Evolutionary conservation across 2,113 vertebrate species (phyloP).

Genomic region (Ciconia maguari): DNA sequence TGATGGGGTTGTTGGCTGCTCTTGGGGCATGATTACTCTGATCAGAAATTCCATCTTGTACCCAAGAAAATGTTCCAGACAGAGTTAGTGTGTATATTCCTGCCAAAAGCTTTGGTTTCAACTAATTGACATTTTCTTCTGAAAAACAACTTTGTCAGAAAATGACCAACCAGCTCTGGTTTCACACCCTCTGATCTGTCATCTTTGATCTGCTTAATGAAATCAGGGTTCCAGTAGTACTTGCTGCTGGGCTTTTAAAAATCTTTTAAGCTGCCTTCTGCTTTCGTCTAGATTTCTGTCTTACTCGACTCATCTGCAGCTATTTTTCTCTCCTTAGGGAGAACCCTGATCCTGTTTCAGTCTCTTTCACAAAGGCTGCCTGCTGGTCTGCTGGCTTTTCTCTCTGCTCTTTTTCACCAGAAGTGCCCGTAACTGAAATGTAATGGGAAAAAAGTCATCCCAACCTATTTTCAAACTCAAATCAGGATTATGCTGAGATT

Average conservation of each 20-base stretch:
- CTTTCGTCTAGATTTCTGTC: background rate
- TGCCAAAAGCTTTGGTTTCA: slow-evolving; percentile 25
- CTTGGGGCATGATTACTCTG: background rate
- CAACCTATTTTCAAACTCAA: background rate
- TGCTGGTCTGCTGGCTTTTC: slow-evolving; percentile 29
- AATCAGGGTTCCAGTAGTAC: background rate
- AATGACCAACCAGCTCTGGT: slow-evolving; percentile 13
- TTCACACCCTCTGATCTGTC: slow-evolving; percentile 25
- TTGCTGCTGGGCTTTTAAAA: slow-evolving; percentile 29
- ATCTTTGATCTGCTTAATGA: slow-evolving; percentile 51
- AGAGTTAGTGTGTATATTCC: background rate
- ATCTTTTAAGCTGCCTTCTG: slow-evolving; percentile 7
- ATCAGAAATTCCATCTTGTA: background rate
- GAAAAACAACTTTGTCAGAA: slow-evolving; percentile 1
- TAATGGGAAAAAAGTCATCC: background rate
- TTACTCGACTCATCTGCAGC: background rate
- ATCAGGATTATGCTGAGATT: background rate
- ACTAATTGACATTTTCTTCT: slow-evolving; percentile 16
- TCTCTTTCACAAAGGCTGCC: slow-evolving; percentile 11
- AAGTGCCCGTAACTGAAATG: background rate
- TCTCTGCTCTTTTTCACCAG: background rate
- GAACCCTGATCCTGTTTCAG: slow-evolving; percentile 21
- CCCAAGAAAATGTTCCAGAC: background rate
- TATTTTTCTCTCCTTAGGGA: slow-evolving; percentile 47
- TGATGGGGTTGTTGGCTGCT: background rate